Evolutionary conservation across 1,140 invertebrate genomes (phyloP), one percentile per base, ranked within the genome.

Genomic region (Palaemon carinicauda): DNA sequence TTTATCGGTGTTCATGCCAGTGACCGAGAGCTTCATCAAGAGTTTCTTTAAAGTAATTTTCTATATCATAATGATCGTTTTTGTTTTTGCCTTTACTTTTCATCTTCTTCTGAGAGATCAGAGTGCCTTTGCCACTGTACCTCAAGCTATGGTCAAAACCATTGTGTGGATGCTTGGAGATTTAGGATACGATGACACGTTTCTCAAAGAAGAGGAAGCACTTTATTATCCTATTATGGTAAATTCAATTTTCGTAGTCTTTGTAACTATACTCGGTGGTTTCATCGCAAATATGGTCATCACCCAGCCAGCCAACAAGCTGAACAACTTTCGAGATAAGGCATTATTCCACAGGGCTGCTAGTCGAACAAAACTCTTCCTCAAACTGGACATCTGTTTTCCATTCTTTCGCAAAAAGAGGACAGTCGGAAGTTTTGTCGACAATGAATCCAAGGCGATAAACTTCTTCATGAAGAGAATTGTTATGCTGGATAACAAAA

Each of bases 151-250:
- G 31, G 41, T 89, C 14, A 87, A 89, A 54, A 83, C 81, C 14
- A 56, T 86, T 14, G 85, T 87, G 1, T 87, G 84, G 83, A 83
- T 89, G 71, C 33, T 89, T 19, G 88, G 88, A 1, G 88, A 89
- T 19, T 50, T 87, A 7, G 65, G 10, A 1, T 89, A 89, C 51
- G 75, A 89, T 51, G 84, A 87, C 21, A 87, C 74, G 7, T 89
- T 89, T 27, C 29, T 88, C 29, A n/a, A 33, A 14, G 65, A 82
- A 15, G 41, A 56, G 24, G 12, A 17, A 3, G 21, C 53, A 21
- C 41, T 80, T 24, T 17, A 51, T 51, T 89, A 87, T 41, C 83
- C 82, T 3, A 17, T 78, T 14, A 71, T 86, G 51, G 65, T 74
- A 3, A 89, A 82, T 71, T n/a, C 56, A 21, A 52, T 89, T 33